phyloP scores from a whole-genome alignment of 1,140 invertebrate species.

The Kradibia gibbosae region DNA sequence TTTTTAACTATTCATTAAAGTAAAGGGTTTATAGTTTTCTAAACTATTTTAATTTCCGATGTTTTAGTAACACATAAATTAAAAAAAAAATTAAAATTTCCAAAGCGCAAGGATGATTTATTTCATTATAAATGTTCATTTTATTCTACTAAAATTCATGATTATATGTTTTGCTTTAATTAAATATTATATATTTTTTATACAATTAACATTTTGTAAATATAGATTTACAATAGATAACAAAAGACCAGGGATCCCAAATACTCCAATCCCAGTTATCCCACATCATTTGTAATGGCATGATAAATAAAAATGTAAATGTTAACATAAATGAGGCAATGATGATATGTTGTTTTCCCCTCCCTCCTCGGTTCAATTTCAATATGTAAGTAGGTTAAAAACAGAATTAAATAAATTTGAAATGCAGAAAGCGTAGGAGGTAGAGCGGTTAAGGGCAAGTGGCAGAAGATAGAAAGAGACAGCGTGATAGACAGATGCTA shows the following conservation, averaged over 20 bases:
- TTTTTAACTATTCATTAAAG: too few relatives aligned
- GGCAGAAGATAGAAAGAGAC: background rate
- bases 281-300: slow-evolving; percentile 38
- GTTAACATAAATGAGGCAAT: slow-evolving; percentile 49
- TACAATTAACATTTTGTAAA: background rate
- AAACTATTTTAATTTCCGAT: too few relatives aligned
- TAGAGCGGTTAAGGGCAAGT: background rate
- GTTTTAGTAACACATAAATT: too few relatives aligned
- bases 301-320: slow-evolving; percentile 34
- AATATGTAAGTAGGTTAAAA: background rate
- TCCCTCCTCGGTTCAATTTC: background rate
- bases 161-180: too few relatives aligned
- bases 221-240: background rate
- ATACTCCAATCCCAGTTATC: too few relatives aligned
- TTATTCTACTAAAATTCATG: too few relatives aligned
- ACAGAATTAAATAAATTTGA: background rate
- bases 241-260: background rate
- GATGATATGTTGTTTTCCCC: background rate
- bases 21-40: too few relatives aligned
- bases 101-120: too few relatives aligned
- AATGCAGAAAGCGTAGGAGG: background rate
- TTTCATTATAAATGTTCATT: too few relatives aligned
- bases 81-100: too few relatives aligned
- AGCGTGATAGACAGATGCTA: background rate
- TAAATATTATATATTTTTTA: background rate